phyloP scores from a whole-genome alignment of 2,797 vertebrate genomes.

The Phrynocephalus forsythii region DNA sequence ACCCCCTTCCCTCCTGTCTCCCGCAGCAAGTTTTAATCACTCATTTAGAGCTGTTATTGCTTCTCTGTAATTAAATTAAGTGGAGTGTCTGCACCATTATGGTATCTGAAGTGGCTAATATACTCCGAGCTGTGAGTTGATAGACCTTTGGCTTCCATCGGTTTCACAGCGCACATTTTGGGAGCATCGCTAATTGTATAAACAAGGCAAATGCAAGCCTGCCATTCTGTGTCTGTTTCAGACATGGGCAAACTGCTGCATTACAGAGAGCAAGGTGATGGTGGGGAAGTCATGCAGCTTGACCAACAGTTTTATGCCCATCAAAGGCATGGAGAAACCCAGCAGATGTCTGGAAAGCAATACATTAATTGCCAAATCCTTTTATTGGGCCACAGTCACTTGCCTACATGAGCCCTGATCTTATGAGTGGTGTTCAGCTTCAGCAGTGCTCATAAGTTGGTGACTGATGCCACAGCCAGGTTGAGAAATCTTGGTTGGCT shows the following conservation, averaged over 20 bases:
- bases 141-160: slow-evolving; percentile 31
- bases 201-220: neutral
- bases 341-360: neutral
- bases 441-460: neutral
- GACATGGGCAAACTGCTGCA: slow-evolving; percentile 6
- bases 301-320: neutral
- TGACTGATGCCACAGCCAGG: neutral
- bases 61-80: slow-evolving; percentile 51
- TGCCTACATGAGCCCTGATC: neutral
- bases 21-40: slow-evolving; percentile 38
- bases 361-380: neutral
- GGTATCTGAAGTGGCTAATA: slow-evolving; percentile 32
- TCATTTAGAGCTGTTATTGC: slow-evolving; percentile 40
- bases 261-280: neutral
- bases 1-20: neutral
- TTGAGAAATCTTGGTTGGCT: neutral
- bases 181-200: neutral
- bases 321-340: neutral
- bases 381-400: neutral
- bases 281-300: neutral
- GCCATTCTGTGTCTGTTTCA: neutral
- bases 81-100: slow-evolving; percentile 37
- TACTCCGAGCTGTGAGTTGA: slow-evolving; percentile 22
- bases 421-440: neutral
- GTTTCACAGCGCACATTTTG: slow-evolving; percentile 15